Percentiles rank a stretch among this genome's conserved stretches.
These are phyloP conservation scores for Harpalus rufipes DNA, from an alignment of 2,888 invertebrate genomes.

Conservation along the genomic window DNA sequence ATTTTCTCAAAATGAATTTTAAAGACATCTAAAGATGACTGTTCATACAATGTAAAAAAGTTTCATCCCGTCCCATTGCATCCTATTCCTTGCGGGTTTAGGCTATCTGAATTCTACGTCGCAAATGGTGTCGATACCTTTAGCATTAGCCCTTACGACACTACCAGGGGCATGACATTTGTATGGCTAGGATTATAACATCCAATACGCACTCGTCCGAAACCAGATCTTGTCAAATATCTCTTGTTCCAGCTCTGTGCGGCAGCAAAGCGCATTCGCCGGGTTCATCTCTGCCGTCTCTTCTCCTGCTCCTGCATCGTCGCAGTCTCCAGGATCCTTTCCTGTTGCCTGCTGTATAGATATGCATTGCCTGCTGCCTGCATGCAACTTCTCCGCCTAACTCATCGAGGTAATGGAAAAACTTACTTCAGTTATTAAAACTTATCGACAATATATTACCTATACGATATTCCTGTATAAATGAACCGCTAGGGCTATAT, in stretches of 20 bases:
- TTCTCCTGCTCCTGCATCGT: background rate
- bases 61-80: too few relatives aligned
- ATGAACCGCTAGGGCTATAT: conserved; percentile 57
- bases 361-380: conserved; percentile 52
- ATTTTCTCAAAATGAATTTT: too few relatives aligned
- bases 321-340: background rate
- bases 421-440: conserved; percentile 67
- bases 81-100: too few relatives aligned
- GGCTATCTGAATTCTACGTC: too few relatives aligned
- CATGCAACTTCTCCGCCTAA: conserved; percentile 55
- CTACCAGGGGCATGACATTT: too few relatives aligned
- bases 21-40: too few relatives aligned
- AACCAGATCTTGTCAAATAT: too few relatives aligned
- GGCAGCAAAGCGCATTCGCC: conserved; percentile 6
- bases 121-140: too few relatives aligned
- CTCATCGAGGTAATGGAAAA: conserved; percentile 67
- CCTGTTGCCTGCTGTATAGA: conserved; percentile 40
- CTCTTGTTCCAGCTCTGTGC: background rate
- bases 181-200: too few relatives aligned
- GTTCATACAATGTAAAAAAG: too few relatives aligned
- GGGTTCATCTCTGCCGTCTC: conserved; percentile 25
- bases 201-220: too few relatives aligned
- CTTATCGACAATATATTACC: conserved; percentile 67
- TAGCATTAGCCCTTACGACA: too few relatives aligned
- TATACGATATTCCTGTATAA: conserved; percentile 63